Conservation (phyloP, 1,140 invertebrate species). For the Phymorhynchus buccinoides region DNA sequence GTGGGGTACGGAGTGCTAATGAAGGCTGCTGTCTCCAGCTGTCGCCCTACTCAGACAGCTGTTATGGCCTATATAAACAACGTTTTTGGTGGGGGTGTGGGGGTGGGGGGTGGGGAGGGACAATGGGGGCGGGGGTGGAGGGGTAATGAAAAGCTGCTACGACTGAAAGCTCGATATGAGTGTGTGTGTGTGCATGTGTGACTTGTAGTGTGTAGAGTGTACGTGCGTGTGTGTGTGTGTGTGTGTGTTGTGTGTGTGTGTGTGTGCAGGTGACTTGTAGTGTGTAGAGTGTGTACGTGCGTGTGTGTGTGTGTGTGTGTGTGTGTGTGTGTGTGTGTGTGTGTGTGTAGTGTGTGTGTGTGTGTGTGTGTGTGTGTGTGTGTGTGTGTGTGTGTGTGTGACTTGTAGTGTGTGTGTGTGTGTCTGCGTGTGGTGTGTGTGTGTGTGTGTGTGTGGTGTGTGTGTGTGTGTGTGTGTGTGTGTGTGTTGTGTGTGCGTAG, state of each 20-base stretch:
- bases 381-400: not conserved
- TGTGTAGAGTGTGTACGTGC: not conserved
- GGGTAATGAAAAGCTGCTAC: too few relatives aligned
- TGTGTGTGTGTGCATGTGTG: not conserved
- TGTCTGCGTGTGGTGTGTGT: too few relatives aligned
- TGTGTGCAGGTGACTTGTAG: not conserved
- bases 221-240: too few relatives aligned
- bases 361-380: not conserved
- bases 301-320: conserved; percentile 5
- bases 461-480: too few relatives aligned
- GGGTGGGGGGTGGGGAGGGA: not conserved
- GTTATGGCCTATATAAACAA: too few relatives aligned
- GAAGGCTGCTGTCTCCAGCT: too few relatives aligned
- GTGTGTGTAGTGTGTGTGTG: not conserved
- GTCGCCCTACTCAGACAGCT: too few relatives aligned
- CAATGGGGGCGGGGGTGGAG: too few relatives aligned
- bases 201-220: not conserved
- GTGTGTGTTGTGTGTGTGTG: not conserved
- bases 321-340: not conserved
- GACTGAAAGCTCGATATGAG: not conserved
- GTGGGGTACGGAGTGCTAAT: too few relatives aligned
- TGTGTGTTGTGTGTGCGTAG: too few relatives aligned
- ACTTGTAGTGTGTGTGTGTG: too few relatives aligned
- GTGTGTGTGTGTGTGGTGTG: too few relatives aligned
- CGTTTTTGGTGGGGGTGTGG: not conserved